Base-by-base conservation (phyloP, 2,888 invertebrate species). In the Diploptera punctata region DNA sequence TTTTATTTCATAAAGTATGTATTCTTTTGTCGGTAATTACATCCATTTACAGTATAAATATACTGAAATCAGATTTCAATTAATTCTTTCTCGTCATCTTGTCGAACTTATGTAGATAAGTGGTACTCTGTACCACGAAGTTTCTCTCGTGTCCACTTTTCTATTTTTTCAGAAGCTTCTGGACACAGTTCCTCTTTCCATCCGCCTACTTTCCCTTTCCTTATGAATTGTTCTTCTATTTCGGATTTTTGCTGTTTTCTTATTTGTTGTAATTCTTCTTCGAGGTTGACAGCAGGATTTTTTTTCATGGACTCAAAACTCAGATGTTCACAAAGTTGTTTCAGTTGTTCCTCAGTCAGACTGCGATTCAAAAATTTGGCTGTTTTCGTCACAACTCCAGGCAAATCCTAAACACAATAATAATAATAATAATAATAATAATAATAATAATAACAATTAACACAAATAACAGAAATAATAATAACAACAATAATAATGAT, bases 231-330 rank as follows among this genome's bases (percentile, higher is more conserved):
- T 38, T 38, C n/a, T n/a, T n/a, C n/a, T n/a, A n/a, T n/a, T n/a
- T n/a, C n/a, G n/a, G n/a, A n/a, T n/a, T n/a, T n/a, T n/a, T n/a
- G n/a, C n/a, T n/a, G n/a, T n/a, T n/a, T n/a, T n/a, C n/a, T n/a
- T n/a, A n/a, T n/a, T n/a, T n/a, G n/a, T n/a, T n/a, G n/a, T n/a
- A 77, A 76, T 47, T 78, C 73, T 21, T 77, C 77, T 62, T 81
- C 81, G 47, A 79, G 79, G 71, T 88, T 88, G 18, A 85, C 83
- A 47, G 81, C 81, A 19, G 83, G 81, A 78, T 88, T 87, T 3
- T 80, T 78, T 76, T 84, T 85, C 87, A 88, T 88, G 57, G 79
- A 81, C 19, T 81, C 78, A 79, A 88, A 87, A 71, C 82, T 82
- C 75, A 86, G 84, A 77, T 86, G 85, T 1, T 82, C 77, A 13